These are phyloP conservation scores for Harmothoe impar DNA, from an alignment of 2,888 invertebrate genomes.

Conservation along the genomic window DNA sequence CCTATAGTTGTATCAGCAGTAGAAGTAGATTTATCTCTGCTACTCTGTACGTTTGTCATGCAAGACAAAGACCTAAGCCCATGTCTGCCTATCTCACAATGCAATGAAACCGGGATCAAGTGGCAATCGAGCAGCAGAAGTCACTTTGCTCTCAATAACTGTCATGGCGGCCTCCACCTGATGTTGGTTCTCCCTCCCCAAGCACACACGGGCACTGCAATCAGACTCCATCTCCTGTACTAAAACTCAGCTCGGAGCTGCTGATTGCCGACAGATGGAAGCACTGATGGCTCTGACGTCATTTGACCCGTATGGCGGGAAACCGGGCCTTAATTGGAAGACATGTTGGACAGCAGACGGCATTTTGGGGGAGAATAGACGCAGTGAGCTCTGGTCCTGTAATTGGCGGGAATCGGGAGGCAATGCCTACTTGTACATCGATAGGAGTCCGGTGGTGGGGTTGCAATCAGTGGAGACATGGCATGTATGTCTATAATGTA, in stretches of 20 bases:
- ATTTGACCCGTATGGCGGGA: slow-evolving; percentile 28
- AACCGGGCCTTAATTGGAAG: background rate
- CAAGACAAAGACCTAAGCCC: background rate
- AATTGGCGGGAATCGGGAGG: background rate
- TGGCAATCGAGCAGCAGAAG: background rate
- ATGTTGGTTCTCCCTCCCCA: background rate
- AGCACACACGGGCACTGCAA: background rate
- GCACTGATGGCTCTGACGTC: background rate
- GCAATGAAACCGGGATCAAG: slow-evolving; percentile 4
- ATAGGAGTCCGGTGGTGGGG: no score
- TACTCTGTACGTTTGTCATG: background rate
- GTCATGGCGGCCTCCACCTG: background rate
- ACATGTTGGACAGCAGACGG: slow-evolving; percentile 8
- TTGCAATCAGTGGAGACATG: no score
- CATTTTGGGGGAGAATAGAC: background rate
- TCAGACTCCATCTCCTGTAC: background rate
- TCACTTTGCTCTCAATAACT: background rate
- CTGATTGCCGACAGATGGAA: background rate
- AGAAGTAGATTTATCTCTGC: no score
- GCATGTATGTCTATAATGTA: no score
- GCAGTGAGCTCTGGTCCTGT: background rate
- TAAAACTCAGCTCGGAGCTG: background rate
- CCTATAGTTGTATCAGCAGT: no score
- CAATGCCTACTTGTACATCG: no score
- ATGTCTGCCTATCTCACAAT: background rate